phyloP scores from a whole-genome alignment of 2,888 invertebrate genomes.

The Tiliacea citrago region DNA sequence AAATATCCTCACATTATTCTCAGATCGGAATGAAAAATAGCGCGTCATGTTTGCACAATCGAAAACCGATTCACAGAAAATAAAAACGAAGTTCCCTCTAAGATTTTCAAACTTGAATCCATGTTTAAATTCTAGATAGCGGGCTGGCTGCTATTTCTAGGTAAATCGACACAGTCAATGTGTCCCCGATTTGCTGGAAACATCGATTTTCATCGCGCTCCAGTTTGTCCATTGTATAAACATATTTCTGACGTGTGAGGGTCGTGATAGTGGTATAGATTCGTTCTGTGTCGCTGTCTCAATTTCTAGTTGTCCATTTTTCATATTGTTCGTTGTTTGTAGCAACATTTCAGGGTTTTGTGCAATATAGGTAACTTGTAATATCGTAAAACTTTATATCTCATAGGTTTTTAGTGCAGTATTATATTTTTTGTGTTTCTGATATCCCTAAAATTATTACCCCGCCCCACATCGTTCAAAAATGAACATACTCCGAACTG shows the following conservation, averaged over 20 bases:
- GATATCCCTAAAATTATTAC: too few species aligned
- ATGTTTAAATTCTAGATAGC: slow-evolving; percentile 63
- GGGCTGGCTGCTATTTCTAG: slow-evolving; percentile 60
- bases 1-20: slow-evolving; percentile 50
- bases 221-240: slow-evolving; percentile 61
- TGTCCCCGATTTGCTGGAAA: slow-evolving; percentile 61
- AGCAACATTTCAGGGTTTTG: not conserved
- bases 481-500: not conserved
- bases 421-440: too few species aligned
- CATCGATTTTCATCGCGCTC: slow-evolving; percentile 66
- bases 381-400: not conserved
- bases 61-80: slow-evolving; percentile 59
- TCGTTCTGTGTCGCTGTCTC: slow-evolving; percentile 34
- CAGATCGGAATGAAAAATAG: slow-evolving; percentile 48
- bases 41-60: slow-evolving; percentile 58
- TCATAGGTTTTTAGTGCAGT: not conserved
- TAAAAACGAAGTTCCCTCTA: slow-evolving; percentile 45
- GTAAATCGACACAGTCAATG: slow-evolving; percentile 59
- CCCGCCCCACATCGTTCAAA: not conserved
- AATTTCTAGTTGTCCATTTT: slow-evolving; percentile 37
- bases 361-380: slow-evolving; percentile 5
- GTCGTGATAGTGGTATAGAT: slow-evolving; percentile 45
- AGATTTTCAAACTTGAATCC: slow-evolving; percentile 51
- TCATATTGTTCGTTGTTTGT: slow-evolving; percentile 6
- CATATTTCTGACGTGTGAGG: slow-evolving; percentile 59